Percentiles rank a stretch among this genome's conserved stretches.
These are phyloP conservation scores for Excalfactoria chinensis DNA, from an alignment of 2,113 vertebrate species.

Conservation along the genomic window DNA sequence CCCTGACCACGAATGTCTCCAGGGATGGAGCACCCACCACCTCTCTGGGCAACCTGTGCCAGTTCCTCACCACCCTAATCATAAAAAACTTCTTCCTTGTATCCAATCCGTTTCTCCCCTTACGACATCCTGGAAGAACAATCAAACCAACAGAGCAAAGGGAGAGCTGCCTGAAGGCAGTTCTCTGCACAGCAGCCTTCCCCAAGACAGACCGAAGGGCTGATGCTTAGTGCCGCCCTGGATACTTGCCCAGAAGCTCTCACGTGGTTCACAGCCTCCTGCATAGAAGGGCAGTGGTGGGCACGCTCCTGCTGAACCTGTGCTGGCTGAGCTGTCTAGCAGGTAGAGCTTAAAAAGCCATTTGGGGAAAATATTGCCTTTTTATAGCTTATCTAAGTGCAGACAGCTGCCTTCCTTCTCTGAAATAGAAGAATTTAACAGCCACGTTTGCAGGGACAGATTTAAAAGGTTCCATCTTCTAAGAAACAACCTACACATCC, in stretches of 20 bases:
- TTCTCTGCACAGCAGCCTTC: background rate
- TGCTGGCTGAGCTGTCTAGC: background rate
- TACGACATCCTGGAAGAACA: background rate
- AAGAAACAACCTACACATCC: constrained; percentile 71
- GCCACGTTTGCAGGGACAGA: constrained; percentile 62
- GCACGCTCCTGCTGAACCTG: background rate
- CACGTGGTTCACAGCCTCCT: background rate
- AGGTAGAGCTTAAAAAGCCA: constrained; percentile 27
- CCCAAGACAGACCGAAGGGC: background rate
- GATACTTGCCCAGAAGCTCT: constrained; percentile 34
- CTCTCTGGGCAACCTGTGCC: too few relatives aligned
- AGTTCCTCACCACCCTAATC: too few relatives aligned
- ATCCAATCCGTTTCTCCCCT: too few relatives aligned
- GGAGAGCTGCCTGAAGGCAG: background rate
- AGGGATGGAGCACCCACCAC: too few relatives aligned
- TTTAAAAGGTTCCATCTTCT: constrained; percentile 69
- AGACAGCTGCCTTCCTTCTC: constrained; percentile 38
- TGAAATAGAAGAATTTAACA: constrained; percentile 63
- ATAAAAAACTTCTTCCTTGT: too few relatives aligned
- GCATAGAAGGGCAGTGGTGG: background rate
- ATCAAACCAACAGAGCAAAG: background rate
- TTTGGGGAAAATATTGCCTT: constrained; percentile 44
- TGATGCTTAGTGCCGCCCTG: background rate
- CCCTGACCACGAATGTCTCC: too few relatives aligned
- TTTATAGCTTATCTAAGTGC: constrained; percentile 52